Conservation (phyloP, 2,888 invertebrate species). For the Trichacis sp. region DNA sequence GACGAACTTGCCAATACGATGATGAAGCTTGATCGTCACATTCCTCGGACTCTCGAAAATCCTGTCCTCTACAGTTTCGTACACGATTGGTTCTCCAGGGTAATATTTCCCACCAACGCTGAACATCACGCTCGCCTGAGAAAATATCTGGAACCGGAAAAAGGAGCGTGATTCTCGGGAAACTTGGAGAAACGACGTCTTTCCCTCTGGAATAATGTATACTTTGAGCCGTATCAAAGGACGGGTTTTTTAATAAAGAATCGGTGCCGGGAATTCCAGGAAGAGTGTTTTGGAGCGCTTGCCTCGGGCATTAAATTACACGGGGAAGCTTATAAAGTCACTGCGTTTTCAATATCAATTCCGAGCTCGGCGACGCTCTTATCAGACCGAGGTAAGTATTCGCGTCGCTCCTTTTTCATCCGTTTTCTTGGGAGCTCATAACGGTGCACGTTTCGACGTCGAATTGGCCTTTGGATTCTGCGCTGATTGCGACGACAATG, state of each 20-base stretch:
- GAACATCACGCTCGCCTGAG: slow-evolving; percentile 83
- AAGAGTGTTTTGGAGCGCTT: slow-evolving; percentile 12
- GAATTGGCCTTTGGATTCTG: slow-evolving; percentile 35
- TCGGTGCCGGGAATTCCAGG: background rate
- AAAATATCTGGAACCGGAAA: slow-evolving; percentile 83
- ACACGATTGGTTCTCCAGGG: slow-evolving; percentile 82
- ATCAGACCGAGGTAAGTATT: slow-evolving; percentile 19
- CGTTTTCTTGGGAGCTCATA: slow-evolving; percentile 16
- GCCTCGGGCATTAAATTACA: slow-evolving; percentile 15
- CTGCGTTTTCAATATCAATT: slow-evolving; percentile 26
- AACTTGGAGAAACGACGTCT: no score
- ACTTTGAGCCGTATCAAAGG: background rate
- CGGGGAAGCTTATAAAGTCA: slow-evolving; percentile 17
- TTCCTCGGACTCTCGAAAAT: slow-evolving; percentile 86
- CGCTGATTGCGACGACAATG: slow-evolving; percentile 47
- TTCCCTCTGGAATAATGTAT: slow-evolving; percentile 6
- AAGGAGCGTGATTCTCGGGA: no score
- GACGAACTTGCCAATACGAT: slow-evolving; percentile 84
- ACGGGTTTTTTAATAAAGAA: slow-evolving; percentile 16
- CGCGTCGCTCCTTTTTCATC: slow-evolving; percentile 22
- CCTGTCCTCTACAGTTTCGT: slow-evolving; percentile 79
- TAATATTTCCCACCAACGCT: slow-evolving; percentile 85
- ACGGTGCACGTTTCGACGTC: slow-evolving; percentile 16
- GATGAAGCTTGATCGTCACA: slow-evolving; percentile 84
- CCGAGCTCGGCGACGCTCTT: slow-evolving; percentile 14